phyloP scores from a whole-genome alignment of 2,113 vertebrate genomes.

The Serinus canaria region DNA sequence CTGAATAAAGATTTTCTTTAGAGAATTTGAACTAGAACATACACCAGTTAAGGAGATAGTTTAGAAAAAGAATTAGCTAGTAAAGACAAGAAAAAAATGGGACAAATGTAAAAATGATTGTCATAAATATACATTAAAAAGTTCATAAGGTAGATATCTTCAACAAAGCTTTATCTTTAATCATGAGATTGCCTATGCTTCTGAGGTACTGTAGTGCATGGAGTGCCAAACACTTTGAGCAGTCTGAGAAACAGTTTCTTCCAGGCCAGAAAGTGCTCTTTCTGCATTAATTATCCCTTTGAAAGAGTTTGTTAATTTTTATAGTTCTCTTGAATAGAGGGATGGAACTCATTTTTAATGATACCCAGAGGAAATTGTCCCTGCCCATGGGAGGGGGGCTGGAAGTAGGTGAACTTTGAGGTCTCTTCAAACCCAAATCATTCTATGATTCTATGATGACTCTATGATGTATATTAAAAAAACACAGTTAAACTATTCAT shows the following conservation, averaged over 20 bases:
- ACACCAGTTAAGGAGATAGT: not conserved
- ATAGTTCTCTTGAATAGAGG: not conserved
- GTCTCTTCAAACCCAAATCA: not conserved
- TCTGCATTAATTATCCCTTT: not conserved
- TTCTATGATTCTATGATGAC: not conserved
- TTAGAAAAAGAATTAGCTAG: not conserved
- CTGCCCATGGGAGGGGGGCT: accelerated
- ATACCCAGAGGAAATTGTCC: not conserved
- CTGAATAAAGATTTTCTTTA: not conserved
- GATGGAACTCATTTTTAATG: not conserved
- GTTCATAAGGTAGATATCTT: not conserved
- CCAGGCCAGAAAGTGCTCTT: not conserved
- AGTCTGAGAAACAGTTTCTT: not conserved
- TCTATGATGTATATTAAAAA: not conserved
- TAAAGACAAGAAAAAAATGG: not conserved
- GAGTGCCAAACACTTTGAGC: not conserved
- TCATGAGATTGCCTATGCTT: not conserved
- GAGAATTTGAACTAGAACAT: not conserved
- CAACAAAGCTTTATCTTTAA: not conserved
- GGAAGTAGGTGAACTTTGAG: not conserved
- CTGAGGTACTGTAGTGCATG: not conserved
- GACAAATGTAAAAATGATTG: not conserved
- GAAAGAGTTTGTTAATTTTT: not conserved
- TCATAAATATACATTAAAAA: not conserved
- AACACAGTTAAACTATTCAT: not conserved